Evolutionary conservation across 2,888 invertebrate genomes (phyloP).

Genomic region (Trilocha varians): DNA sequence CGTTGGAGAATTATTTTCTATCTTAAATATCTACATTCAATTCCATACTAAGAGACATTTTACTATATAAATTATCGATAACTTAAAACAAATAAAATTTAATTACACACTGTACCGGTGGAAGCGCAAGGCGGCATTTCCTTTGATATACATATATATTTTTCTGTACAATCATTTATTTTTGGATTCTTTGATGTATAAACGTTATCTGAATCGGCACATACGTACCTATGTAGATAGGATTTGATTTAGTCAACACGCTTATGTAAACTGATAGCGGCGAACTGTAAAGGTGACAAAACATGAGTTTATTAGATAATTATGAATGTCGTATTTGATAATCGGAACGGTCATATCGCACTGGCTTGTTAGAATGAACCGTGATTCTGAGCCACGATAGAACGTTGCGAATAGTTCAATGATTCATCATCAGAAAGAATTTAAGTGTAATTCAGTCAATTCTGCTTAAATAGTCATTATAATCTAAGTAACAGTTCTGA

Average conservation of each 20-base stretch:
- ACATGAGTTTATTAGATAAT: slow-evolving; percentile 65
- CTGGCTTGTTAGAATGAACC: no score
- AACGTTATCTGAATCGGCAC: slow-evolving; percentile 31
- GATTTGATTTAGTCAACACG: slow-evolving; percentile 43
- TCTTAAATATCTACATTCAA: neutral
- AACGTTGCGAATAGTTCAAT: no score
- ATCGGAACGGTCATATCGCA: slow-evolving; percentile 42
- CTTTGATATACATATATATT: slow-evolving; percentile 2
- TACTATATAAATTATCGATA: neutral
- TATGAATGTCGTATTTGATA: slow-evolving; percentile 60
- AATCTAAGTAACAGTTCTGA: no score
- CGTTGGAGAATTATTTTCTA: no score
- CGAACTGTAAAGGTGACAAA: slow-evolving; percentile 54
- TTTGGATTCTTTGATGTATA: slow-evolving; percentile 21
- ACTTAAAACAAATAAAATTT: neutral
- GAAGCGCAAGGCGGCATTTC: slow-evolving; percentile 2
- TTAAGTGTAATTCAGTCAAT: no score
- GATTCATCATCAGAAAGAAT: no score
- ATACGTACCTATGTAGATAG: slow-evolving; percentile 40
- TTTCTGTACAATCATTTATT: slow-evolving; percentile 14
- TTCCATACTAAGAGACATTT: neutral
- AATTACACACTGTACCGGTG: neutral
- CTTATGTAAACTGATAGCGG: slow-evolving; percentile 63
- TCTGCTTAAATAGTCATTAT: no score
- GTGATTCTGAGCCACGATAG: no score